Evolutionary conservation across 2,797 vertebrate genomes (phyloP), one percentile per base, ranked within the genome.

Genomic region (Poeciliopsis presidionis): DNA sequence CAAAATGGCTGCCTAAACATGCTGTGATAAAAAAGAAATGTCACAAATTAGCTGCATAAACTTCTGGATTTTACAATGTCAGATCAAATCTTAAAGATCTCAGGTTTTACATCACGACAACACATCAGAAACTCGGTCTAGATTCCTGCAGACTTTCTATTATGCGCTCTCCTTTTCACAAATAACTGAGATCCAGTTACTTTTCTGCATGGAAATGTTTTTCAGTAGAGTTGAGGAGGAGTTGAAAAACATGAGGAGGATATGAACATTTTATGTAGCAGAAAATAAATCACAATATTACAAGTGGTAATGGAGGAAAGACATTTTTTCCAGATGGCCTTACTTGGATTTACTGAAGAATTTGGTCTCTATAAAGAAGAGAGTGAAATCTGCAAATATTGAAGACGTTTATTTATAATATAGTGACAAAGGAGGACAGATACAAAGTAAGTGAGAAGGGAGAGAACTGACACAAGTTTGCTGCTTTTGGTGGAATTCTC

Each of bases 401-500:
- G 33, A 16, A 74, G 74, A 22, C 8, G 0, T 33, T 16, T 72
- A 57, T 83, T 28, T 57, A 43, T 5, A 67, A 69, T 22, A 2
- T 67, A 43, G 22, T 18, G 25, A 81, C 77, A 9, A 55, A 87
- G 75, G 84, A 85, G 76, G 76, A 78, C 69, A 55, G 81, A 83
- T 74, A 76, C 72, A 63, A 61, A 80, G 79, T 80, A 77, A 46
- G 76, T 84, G 82, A 83, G 81, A 63, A 57, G 51, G 39, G 71
- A 28, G 78, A 70, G 49, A 77, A 41, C 55, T 45, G 74, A 79
- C 59, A 41, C 13, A n/a, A 5, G 36, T 53, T 71, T 73, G 14
- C 18, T 39, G 77, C 57, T 59, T 12, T 59, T 59, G 55, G 55
- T 81, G 77, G 80, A 86, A 82, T 81, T 67, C 36, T 75, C 36